A percentile compares a stretch with the other conserved stretches of the same genome.
phyloP scores from a whole-genome alignment of 2,797 vertebrate species.

The Picus viridis region DNA sequence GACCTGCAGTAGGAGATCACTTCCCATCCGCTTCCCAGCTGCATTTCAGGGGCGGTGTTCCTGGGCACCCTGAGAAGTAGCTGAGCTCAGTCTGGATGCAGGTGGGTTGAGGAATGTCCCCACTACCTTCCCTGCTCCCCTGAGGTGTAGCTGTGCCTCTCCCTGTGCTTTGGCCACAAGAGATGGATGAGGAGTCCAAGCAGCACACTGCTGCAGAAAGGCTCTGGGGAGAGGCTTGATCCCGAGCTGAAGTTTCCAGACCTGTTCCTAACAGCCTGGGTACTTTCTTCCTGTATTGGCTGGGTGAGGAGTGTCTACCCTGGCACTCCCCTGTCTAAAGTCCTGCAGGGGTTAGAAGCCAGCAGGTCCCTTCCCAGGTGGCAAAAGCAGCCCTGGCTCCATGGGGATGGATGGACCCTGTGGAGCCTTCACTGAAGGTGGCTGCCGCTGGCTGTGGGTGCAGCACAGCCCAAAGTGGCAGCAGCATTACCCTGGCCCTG shows the following conservation, averaged over 20 bases:
- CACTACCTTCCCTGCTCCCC: accelerated
- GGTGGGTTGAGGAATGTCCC: neutral
- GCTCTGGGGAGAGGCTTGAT: neutral
- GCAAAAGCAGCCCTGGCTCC: neutral
- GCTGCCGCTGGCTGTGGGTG: neutral
- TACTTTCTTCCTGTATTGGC: neutral
- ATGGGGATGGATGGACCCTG: neutral
- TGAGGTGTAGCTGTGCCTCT: accelerated
- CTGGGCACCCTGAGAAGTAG: accelerated
- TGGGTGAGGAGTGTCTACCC: neutral
- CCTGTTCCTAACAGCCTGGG: accelerated
- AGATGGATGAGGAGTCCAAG: accelerated
- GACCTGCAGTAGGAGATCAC: neutral
- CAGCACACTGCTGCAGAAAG: accelerated
- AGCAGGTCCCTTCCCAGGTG: neutral
- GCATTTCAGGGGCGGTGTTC: accelerated
- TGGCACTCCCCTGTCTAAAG: accelerated
- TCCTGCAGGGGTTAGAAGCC: neutral
- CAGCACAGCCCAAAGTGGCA: accelerated
- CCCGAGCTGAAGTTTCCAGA: neutral
- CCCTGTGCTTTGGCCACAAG: accelerated
- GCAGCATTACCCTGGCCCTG: accelerated
- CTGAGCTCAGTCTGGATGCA: neutral
- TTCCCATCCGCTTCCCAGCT: accelerated
- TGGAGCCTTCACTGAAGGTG: accelerated